Conservation (phyloP, 1,140 invertebrate species). For the Magallana gigas region DNA sequence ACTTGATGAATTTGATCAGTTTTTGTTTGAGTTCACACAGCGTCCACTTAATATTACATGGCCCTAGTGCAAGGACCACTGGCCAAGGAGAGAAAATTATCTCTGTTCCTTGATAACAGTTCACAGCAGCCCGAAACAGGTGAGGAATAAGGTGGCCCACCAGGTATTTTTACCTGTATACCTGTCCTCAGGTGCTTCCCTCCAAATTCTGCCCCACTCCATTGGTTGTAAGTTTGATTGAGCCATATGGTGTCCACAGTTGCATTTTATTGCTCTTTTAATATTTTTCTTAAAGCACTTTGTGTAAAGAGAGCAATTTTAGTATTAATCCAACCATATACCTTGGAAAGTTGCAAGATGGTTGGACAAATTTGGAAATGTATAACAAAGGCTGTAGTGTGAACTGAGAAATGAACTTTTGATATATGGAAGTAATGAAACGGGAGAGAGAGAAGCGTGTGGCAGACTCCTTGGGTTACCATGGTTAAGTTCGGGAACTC, state of each 20-base stretch:
- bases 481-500: neutral
- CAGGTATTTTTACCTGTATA: neutral
- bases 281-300: neutral
- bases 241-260: neutral
- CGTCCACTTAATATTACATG: neutral
- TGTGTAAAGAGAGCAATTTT: neutral
- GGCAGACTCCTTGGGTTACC: neutral
- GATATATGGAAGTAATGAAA: neutral
- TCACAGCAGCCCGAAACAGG: neutral
- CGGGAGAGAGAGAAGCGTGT: neutral
- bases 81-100: constrained; percentile 19
- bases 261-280: neutral
- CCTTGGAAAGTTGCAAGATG: neutral
- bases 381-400: neutral
- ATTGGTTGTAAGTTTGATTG: neutral
- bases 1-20: constrained; percentile 11
- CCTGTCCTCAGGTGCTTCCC: neutral
- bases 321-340: neutral
- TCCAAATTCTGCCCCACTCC: constrained; percentile 12
- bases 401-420: neutral
- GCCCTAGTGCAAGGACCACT: neutral
- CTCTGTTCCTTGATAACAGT: neutral
- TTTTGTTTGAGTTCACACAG: neutral
- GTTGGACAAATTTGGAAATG: neutral
- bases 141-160: neutral